Conservation (phyloP, 53 echinoderm and acorn worm genomes). For the Crossaster papposus region DNA sequence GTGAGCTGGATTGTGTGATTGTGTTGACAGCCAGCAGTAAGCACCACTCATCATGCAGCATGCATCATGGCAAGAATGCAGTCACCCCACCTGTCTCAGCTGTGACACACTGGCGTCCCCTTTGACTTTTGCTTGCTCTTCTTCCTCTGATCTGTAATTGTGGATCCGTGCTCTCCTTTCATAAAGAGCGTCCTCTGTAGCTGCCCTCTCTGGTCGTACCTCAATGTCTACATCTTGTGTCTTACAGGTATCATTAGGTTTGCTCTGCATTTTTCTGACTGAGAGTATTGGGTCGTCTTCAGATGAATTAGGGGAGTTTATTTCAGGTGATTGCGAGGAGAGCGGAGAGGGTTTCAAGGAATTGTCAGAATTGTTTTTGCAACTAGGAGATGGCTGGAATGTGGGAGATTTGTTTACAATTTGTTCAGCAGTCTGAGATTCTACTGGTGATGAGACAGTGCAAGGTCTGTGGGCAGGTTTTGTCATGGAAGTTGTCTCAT, state of each 20-base stretch:
- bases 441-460: background rate
- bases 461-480: background rate
- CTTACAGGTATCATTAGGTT: conserved; percentile 23
- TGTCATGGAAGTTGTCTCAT: background rate
- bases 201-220: conserved; percentile 5
- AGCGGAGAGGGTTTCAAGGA: background rate
- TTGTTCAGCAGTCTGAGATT: background rate
- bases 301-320: background rate
- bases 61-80: conserved; percentile 24
- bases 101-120: conserved; percentile 64
- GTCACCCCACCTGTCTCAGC: conserved; percentile 70
- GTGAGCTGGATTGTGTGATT: no score
- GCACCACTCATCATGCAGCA: background rate
- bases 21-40: background rate
- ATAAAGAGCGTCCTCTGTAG: conserved; percentile 15
- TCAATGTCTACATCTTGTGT: background rate
- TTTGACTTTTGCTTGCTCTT: conserved; percentile 62
- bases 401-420: background rate
- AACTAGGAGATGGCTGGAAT: conserved; percentile 16
- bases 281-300: conserved; percentile 27
- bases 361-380: background rate
- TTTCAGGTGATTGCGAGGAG: background rate
- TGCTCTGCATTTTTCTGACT: conserved; percentile 23
- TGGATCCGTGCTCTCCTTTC: conserved; percentile 44
- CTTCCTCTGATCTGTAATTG: conserved; percentile 33